Evolutionary conservation across 2,797 vertebrate genomes (phyloP), one percentile per base, ranked within the genome.

Genomic region (Yasuhikotakia modesta): DNA sequence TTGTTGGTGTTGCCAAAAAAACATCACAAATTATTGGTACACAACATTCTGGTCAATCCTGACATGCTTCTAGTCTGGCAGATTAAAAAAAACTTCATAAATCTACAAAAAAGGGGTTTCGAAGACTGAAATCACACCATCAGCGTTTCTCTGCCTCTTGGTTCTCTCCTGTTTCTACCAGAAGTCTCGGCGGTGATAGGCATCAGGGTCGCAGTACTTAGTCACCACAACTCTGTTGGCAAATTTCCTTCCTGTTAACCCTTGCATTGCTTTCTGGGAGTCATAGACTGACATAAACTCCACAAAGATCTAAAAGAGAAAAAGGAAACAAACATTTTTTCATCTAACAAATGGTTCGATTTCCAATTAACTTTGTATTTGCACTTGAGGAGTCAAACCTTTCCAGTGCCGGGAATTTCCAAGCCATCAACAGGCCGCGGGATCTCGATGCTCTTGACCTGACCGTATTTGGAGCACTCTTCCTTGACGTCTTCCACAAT

Each of bases 261-360:
- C 96, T 90, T 97, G 96, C 96, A 96, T 96, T 89, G 96, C 96
- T 91, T 97, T 97, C 94, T 97, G 96, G 90, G 95, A 96, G 92
- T 97, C 96, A 50, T 95, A 96, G 78, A 97, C 94, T 0, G 96
- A 96, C 82, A 93, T 95, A 90, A 97, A 97, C 89, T 97, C 96
- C 92, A 97, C 95, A 70, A 97, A 97, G 83, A 97, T 96, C 96
- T 97, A 57, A 71, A 16, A 39, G 10, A 46, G 0, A 24, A 16
- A 72, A 24, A 68, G n/a, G 17, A 39, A 19, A 63, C 16, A 64
- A 30, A 69, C 22, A 65, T 71, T 43, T 32, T 30, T 24, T 63
- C 32, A 6, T 14, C 7, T 43, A 43, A 8, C 48, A 27, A 24
- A 3, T 19, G 11, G 2, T 12, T 5, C 5, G 30, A 6, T 3